These are phyloP conservation scores for Aphaenogaster rudis DNA, from an alignment of 1,140 invertebrate species.

Conservation along the genomic window DNA sequence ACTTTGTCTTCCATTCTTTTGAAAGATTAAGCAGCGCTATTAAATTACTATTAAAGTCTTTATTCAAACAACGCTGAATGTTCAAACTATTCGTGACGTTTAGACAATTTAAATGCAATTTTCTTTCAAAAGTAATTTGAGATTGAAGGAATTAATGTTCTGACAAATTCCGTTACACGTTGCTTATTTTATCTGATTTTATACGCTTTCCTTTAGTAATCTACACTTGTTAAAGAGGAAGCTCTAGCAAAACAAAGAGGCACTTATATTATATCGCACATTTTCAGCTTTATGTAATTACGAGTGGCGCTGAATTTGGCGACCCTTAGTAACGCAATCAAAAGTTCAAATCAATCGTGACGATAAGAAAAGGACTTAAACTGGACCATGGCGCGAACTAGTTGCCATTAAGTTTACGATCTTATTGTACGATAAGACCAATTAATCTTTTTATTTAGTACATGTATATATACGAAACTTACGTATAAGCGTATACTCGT, in stretches of 20 bases:
- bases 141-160: background rate
- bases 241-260: background rate
- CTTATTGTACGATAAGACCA: conserved; percentile 68
- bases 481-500: conserved; percentile 38
- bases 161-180: background rate
- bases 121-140: background rate
- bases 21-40: background rate
- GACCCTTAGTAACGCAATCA: conserved; percentile 22
- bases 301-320: background rate
- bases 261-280: background rate
- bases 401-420: conserved; percentile 56
- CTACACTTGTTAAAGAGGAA: background rate
- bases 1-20: background rate
- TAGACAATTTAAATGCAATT: background rate
- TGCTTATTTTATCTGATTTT: background rate
- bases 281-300: background rate
- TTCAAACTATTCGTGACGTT: background rate
- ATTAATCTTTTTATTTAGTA: conserved; percentile 71
- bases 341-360: conserved; percentile 52
- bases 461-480: conserved; percentile 28
- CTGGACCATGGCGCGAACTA: conserved; percentile 66
- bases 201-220: conserved; percentile 1
- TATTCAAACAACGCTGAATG: background rate
- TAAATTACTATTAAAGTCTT: conserved; percentile 18
- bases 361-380: conserved; percentile 47